Evolutionary conservation across 2,888 invertebrate genomes (phyloP), one percentile per base, ranked within the genome.

Genomic region (Alloplasta piceator): DNA sequence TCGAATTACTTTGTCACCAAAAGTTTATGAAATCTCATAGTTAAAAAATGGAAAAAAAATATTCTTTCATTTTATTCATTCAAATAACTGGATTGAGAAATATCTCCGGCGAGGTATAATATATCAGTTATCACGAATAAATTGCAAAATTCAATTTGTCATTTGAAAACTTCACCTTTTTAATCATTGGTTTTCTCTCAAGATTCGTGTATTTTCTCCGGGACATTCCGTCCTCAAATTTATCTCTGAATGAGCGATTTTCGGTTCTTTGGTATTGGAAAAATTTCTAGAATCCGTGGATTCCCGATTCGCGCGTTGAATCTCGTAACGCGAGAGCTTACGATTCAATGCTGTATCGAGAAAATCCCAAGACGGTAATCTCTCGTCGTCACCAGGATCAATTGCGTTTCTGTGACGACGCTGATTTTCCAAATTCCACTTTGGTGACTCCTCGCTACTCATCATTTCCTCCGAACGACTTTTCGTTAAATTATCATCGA

Each of bases 351-450:
- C 85, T 36, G 87, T 86, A 66, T 90, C 89, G 55, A 90, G 86
- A 80, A 87, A 80, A 43, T 89, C 89, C 90, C 90, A 90, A 16
- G 89, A 89, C 12, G 89, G 88, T 71, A 89, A 75, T 71, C 80
- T 85, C 81, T 84, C 86, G 77, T 88, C 86, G 56, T 87, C 86
- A 66, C 38, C 85, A 50, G 84, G 76, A 39, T 84, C 83, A 64
- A 60, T 77, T 43, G 85, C 85, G 68, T 79, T 81, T 78, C 68
- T 73, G 39, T 85, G 80, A 55, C 85, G 84, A 50, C 85, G 84
- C 50, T 78, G 77, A 60, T 81, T 78, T 55, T 83, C 82, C 68
- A 78, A 82, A 70, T 85, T 87, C 86, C 86, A 88, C 64, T 85
- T 85, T 14, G 87, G 88, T 6, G 89, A 88, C 60, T 89, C 89